A percentile compares a stretch with the other conserved stretches of the same genome.
Evolutionary conservation across 2,888 invertebrate genomes (phyloP).

Genomic region (Epinotia nisella): DNA sequence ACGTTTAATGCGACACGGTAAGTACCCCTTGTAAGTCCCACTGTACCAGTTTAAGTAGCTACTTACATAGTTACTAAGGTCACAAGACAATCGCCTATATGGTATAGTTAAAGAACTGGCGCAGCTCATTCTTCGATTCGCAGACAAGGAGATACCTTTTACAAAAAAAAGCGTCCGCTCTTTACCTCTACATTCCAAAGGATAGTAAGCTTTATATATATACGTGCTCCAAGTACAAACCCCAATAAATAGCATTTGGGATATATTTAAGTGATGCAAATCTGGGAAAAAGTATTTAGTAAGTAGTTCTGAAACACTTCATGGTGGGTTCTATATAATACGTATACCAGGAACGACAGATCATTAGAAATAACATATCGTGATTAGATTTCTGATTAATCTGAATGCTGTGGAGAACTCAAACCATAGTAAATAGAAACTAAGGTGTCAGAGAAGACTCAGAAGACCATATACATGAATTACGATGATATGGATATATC

Average conservation of each 20-base stretch:
- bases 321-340: not conserved
- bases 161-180: conserved; percentile 30
- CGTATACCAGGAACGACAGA: conserved; percentile 4
- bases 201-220: conserved; percentile 35
- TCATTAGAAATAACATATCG: conserved; percentile 1
- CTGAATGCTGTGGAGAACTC: not conserved
- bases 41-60: not conserved
- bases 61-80: conserved; percentile 3
- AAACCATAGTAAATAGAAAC: too few species aligned
- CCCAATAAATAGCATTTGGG: not conserved
- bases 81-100: conserved; percentile 16
- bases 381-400: not conserved
- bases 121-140: conserved; percentile 52
- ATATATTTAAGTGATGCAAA: conserved; percentile 5
- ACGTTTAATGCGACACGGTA: too few species aligned
- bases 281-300: conserved; percentile 6
- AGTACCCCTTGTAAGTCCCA: too few species aligned
- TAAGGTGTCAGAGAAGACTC: too few species aligned
- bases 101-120: conserved; percentile 48
- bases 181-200: not conserved
- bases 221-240: conserved; percentile 14
- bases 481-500: too few species aligned
- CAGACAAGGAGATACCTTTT: conserved; percentile 48
- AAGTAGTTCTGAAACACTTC: conserved; percentile 13
- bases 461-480: too few species aligned